Base-by-base conservation (phyloP, 2,888 invertebrate species). In the Luperina testacea region DNA sequence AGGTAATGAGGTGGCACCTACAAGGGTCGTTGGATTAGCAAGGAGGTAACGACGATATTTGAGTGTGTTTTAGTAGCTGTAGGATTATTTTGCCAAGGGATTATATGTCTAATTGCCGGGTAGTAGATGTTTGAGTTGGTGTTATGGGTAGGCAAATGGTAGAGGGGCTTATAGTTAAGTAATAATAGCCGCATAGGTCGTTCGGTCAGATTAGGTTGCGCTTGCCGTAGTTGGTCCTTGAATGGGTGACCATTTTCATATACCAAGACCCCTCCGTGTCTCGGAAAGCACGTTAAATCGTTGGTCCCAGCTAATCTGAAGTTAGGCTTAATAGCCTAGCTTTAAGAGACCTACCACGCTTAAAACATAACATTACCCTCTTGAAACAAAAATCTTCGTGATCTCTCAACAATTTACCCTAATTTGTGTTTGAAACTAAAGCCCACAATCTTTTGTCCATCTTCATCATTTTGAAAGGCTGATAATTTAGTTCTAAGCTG, bases 401-500 rank as follows among this genome's bases (percentile, higher is more conserved):
- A 77, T 75, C 72, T 63, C 73, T 61, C 27, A 83, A 77, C 69
- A 80, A 80, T 86, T 86, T 76, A 67, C 64, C 51, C 51, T 81
- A 83, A 85, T 86, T 84, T 86, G 32, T 42, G 73, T 75, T 59
- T 13, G 51, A 48, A 45, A 65, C 57, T 68, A 48, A 74, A 78
- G n/a, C 67, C 77, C 15, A 75, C 64, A 82, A 86, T 85, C 87
- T 83, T 87, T 78, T 83, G 85, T 86, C 77, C 87, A 85, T 86
- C 85, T 81, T 57, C 71, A 76, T 72, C 64, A 77, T 87, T 89
- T 68, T 81, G 78, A 71, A 82, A 89, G 82, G 20, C 67, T 80
- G 77, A 88, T 91, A 91, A 91, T 90, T 90, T 86, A 80, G 79
- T 86, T 86, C 85, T 86, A 81, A 88, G 82, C 85, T 78, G 80